Percentiles rank a stretch among this genome's conserved stretches.
phyloP scores from a whole-genome alignment of 2,888 invertebrate genomes.

The Achlya flavicornis region DNA sequence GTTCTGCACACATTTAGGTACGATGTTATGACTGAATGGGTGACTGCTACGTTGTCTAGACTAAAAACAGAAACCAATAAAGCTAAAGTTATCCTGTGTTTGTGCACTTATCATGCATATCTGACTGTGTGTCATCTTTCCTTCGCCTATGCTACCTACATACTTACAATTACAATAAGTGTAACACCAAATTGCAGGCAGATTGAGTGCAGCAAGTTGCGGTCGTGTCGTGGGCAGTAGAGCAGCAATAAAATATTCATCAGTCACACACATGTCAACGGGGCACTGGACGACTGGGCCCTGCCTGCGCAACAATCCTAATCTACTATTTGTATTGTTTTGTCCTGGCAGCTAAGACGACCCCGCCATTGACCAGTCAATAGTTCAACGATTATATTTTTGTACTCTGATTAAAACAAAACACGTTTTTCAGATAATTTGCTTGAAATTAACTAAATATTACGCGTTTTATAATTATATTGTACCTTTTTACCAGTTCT shows the following conservation, averaged over 20 bases:
- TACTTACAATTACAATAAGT: conserved; percentile 23
- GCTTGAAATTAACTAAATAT: too few relatives aligned
- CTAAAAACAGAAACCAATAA: conserved; percentile 27
- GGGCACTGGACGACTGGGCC: conserved; percentile 35
- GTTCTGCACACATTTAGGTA: conserved; percentile 28
- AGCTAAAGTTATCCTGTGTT: conserved; percentile 14
- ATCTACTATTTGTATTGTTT: conserved; percentile 43
- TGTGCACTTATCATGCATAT: background rate
- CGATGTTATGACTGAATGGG: conserved; percentile 40
- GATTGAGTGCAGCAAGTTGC: conserved; percentile 42
- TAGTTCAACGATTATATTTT: background rate
- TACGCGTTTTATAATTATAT: too few relatives aligned
- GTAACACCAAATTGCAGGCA: conserved; percentile 42
- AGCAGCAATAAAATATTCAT: conserved; percentile 78
- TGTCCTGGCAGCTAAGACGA: conserved; percentile 26
- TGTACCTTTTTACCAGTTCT: too few relatives aligned
- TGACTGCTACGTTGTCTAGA: conserved; percentile 25
- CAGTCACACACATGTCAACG: conserved; percentile 70
- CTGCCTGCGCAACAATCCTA: conserved; percentile 37
- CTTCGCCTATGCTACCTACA: conserved; percentile 26
- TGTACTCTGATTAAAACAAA: background rate
- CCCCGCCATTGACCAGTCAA: background rate
- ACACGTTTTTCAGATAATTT: too few relatives aligned
- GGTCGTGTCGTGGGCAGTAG: conserved; percentile 61
- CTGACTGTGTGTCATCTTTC: conserved; percentile 6